Percentiles rank a stretch among this genome's conserved stretches.
These are phyloP conservation scores for Alexandromys fortis DNA, from an alignment of 2,113 vertebrate genomes.

Conservation along the genomic window DNA sequence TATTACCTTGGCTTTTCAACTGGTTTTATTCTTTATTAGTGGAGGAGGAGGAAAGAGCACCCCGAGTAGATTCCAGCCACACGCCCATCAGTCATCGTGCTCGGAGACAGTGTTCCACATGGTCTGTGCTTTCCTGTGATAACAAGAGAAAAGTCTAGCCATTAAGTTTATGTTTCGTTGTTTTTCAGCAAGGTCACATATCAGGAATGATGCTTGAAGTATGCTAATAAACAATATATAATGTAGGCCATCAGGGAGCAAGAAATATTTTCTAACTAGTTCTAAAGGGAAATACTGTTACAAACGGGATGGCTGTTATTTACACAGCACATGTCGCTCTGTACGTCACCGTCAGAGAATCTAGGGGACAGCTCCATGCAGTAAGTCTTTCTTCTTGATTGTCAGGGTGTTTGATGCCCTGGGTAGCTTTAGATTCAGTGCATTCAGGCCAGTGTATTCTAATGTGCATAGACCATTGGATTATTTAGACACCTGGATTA, in stretches of 20 bases:
- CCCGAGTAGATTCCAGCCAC: constrained; percentile 68
- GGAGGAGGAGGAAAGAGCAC: constrained; percentile 60
- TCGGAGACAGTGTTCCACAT: constrained; percentile 83
- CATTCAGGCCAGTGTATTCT: constrained; percentile 71
- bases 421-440: constrained; percentile 79
- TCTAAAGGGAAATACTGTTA: constrained; percentile 89
- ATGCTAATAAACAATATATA: constrained; percentile 90
- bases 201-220: constrained; percentile 86
- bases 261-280: constrained; percentile 92
- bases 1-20: constrained; percentile 82
- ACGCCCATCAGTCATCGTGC: constrained; percentile 86
- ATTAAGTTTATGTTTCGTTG: constrained; percentile 89
- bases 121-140: constrained; percentile 82
- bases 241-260: constrained; percentile 87
- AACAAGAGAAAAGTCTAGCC: constrained; percentile 89
- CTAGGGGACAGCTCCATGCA: constrained; percentile 83
- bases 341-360: constrained; percentile 86
- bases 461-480: constrained; percentile 49
- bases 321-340: constrained; percentile 84
- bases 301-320: constrained; percentile 84
- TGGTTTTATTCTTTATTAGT: constrained; percentile 81
- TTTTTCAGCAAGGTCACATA: constrained; percentile 88
- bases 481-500: constrained; percentile 62
- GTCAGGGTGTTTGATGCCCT: constrained; percentile 80
- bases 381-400: constrained; percentile 83